Percentiles rank a stretch among this genome's conserved stretches.
These are phyloP conservation scores for Apamea epomidion DNA, from an alignment of 2,888 invertebrate species.

Conservation along the genomic window DNA sequence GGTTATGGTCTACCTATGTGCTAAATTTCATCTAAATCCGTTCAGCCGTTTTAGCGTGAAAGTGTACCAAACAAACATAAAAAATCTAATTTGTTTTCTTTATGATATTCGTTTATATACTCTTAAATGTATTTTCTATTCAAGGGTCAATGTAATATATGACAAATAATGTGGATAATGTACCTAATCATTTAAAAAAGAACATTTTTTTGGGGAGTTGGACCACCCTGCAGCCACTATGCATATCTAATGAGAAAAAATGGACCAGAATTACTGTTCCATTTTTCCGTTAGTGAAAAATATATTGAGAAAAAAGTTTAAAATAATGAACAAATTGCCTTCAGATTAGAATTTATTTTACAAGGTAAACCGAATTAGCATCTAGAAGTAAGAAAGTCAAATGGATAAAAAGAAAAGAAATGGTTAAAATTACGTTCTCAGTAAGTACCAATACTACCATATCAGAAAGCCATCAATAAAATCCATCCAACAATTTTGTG, in stretches of 20 bases:
- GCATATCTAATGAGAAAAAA: constrained; percentile 24
- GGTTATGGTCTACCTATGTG: too few relatives aligned
- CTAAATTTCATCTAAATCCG: too few relatives aligned
- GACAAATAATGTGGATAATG: background rate
- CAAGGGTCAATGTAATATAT: background rate
- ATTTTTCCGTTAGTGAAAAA: constrained; percentile 1
- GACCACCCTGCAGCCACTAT: constrained; percentile 22
- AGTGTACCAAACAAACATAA: too few relatives aligned
- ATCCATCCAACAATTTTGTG: constrained; percentile 12
- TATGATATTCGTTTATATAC: too few relatives aligned
- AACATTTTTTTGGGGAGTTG: background rate
- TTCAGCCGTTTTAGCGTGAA: too few relatives aligned
- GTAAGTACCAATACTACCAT: background rate
- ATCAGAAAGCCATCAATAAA: constrained; percentile 13
- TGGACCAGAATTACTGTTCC: background rate
- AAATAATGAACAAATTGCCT: background rate
- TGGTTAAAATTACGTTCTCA: background rate
- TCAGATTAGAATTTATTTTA: background rate
- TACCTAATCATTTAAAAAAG: background rate
- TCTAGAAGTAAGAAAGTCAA: background rate
- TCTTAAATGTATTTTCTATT: background rate
- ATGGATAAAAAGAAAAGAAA: background rate
- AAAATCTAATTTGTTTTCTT: too few relatives aligned
- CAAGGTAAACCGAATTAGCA: background rate
- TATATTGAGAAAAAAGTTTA: background rate